Percentiles rank a stretch among this genome's conserved stretches.
These are phyloP conservation scores for Drosophila paucipuncta DNA, from an alignment of 2,888 invertebrate species.

Conservation along the genomic window DNA sequence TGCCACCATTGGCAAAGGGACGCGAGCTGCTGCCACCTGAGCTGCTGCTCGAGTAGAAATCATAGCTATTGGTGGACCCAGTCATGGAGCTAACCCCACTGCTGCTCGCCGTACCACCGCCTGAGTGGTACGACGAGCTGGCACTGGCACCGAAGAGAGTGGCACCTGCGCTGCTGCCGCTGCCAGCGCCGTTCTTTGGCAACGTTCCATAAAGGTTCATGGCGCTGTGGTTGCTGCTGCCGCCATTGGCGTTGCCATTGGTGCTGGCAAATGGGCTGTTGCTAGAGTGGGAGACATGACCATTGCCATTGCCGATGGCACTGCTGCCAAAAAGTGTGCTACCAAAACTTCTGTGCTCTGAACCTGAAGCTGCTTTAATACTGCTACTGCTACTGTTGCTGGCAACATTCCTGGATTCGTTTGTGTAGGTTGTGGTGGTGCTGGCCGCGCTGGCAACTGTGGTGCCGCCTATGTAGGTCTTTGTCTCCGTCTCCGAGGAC, in stretches of 20 bases:
- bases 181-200: slow-evolving; percentile 80
- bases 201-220: slow-evolving; percentile 84
- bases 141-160: slow-evolving; percentile 59
- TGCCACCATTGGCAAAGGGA: slow-evolving; percentile 78
- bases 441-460: slow-evolving; percentile 66
- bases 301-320: slow-evolving; percentile 73
- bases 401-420: slow-evolving; percentile 81
- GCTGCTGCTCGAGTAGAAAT: slow-evolving; percentile 82
- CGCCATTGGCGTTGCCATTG: slow-evolving; percentile 71
- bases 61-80: slow-evolving; percentile 84
- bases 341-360: slow-evolving; percentile 81
- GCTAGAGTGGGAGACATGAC: slow-evolving; percentile 58
- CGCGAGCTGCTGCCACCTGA: slow-evolving; percentile 68
- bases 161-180: slow-evolving; percentile 59
- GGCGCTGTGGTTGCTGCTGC: slow-evolving; percentile 77
- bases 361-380: slow-evolving; percentile 79
- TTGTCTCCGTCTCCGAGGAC: slow-evolving; percentile 75
- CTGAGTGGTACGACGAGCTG: slow-evolving; percentile 73
- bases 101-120: slow-evolving; percentile 83
- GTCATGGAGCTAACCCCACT: slow-evolving; percentile 85
- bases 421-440: slow-evolving; percentile 79
- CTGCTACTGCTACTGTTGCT: slow-evolving; percentile 78
- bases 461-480: slow-evolving; percentile 71
- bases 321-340: slow-evolving; percentile 78
- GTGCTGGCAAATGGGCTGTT: slow-evolving; percentile 75